These are phyloP conservation scores for Sebastes glaucus DNA, from an alignment of 2,797 vertebrate species.

Conservation along the genomic window DNA sequence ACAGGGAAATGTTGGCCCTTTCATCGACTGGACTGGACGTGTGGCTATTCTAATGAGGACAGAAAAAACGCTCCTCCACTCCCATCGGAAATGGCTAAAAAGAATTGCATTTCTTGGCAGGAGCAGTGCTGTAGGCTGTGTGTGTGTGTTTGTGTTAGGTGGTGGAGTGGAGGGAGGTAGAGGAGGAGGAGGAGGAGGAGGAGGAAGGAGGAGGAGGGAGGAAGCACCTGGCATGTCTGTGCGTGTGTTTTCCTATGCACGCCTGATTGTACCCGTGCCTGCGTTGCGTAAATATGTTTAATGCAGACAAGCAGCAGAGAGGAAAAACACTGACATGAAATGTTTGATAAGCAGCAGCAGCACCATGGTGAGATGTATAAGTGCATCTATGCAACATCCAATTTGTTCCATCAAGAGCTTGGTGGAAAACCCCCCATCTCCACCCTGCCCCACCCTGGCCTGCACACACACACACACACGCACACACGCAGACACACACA, in stretches of 20 bases:
- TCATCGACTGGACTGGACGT: slow-evolving; percentile 21
- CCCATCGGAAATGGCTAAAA: slow-evolving; percentile 40
- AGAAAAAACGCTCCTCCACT: neutral
- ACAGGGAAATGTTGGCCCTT: slow-evolving; percentile 39
- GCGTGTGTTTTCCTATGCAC: slow-evolving; percentile 13
- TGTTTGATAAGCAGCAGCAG: slow-evolving; percentile 1
- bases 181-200: neutral
- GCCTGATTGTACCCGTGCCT: neutral
- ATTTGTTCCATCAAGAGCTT: slow-evolving; percentile 41
- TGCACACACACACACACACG: slow-evolving; percentile 1
- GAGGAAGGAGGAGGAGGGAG: neutral
- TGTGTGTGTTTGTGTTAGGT: neutral
- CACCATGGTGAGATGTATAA: slow-evolving; percentile 11
- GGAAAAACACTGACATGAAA: neutral
- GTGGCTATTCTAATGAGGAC: slow-evolving; percentile 54
- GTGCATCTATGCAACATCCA: slow-evolving; percentile 29
- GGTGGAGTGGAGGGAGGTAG: neutral
- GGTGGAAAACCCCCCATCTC: slow-evolving; percentile 32
- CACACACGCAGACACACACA: neutral
- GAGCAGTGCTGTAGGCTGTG: neutral
- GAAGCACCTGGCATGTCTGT: slow-evolving; percentile 57
- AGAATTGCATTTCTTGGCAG: slow-evolving; percentile 44
- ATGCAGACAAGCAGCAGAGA: slow-evolving; percentile 5
- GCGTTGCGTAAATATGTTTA: slow-evolving; percentile 24
- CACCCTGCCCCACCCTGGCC: slow-evolving; percentile 46